Percentiles rank a stretch among this genome's conserved stretches.
Conservation (phyloP, 1,140 invertebrate genomes). For the Scaptomyza graminum region DNA sequence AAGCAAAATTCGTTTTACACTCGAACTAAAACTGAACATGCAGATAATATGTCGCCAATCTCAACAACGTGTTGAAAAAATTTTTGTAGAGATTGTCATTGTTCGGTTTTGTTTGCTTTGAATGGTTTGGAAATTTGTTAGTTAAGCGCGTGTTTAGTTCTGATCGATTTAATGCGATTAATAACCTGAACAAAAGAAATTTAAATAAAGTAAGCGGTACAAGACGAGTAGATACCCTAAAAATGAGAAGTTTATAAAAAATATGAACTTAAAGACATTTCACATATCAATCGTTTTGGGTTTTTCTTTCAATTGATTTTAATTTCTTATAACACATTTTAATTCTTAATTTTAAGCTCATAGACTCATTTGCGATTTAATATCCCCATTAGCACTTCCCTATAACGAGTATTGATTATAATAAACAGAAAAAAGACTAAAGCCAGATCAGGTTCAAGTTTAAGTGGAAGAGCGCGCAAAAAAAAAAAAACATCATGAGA, state of each 20-base stretch:
- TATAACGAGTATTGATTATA: neutral
- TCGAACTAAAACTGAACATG: conserved; percentile 31
- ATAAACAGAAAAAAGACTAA: conserved; percentile 35
- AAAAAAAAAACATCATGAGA: conserved; percentile 13
- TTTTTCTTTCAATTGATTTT: no score
- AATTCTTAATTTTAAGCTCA: no score
- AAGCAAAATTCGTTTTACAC: conserved; percentile 1
- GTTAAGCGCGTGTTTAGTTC: conserved; percentile 2
- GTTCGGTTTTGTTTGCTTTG: conserved; percentile 32
- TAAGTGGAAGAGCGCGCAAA: conserved; percentile 22
- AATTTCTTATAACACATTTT: no score
- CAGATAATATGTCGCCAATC: conserved; percentile 46
- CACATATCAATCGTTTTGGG: no score
- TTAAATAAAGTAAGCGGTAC: neutral
- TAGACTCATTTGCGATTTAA: neutral
- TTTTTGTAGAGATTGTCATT: conserved; percentile 41
- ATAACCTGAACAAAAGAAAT: conserved; percentile 17
- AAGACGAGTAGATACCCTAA: neutral
- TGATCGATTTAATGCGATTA: conserved; percentile 69
- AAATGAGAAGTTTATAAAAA: no score
- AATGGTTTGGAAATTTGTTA: conserved; percentile 43
- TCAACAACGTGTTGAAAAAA: conserved; percentile 49
- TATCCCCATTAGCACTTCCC: no score
- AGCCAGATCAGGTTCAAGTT: conserved; percentile 33
- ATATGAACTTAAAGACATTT: no score